Base-by-base conservation (phyloP, 2,797 vertebrate genomes). In the Lithobates pipiens region DNA sequence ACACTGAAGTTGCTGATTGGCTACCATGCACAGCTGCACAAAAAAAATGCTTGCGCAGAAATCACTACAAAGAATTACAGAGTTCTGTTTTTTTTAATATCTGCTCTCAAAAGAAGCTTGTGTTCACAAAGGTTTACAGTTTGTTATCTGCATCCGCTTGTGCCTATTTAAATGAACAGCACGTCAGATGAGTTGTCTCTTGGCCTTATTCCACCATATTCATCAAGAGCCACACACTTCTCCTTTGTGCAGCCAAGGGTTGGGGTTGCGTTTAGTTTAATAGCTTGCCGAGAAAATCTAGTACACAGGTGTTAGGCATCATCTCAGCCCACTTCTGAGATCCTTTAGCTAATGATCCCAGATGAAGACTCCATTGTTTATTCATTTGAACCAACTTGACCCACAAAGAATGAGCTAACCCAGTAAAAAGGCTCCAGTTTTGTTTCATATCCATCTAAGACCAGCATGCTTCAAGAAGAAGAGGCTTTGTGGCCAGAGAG, bases 291-390 rank as follows among this genome's bases (percentile, higher is more conserved):
- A 81, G 68, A 72, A 86, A 83, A 78, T 83, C 54, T 69, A 78
- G 80, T 77, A 79, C 85, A 78, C 85, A 79, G 80, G 80, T 87
- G 85, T 87, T 81, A 78, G 73, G 54, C 61, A 78, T 87, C 77
- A 83, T 87, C 85, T 83, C 70, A 83, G 42, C 76, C 70, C 76
- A 78, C 80, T 87, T 79, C 76, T 83, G 76, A 87, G 76, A 82
- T 79, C 75, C 76, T 87, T 83, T 78, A 74, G 80, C 85, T 87
- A 79, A 83, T 87, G 80, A 75, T 83, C 79, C 77, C 80, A 87
- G 80, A 83, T 79, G 85, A 87, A 79, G 80, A 83, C 73, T 70
- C 69, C 68, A 82, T 69, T 87, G 75, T 83, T 83, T 83, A 83
- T 83, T 83, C n/a, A 79, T 79, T 73, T 79, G 76, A 79, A 79